These are phyloP conservation scores for Drosophila ambigua DNA, from an alignment of 1,140 invertebrate species.

Conservation along the genomic window DNA sequence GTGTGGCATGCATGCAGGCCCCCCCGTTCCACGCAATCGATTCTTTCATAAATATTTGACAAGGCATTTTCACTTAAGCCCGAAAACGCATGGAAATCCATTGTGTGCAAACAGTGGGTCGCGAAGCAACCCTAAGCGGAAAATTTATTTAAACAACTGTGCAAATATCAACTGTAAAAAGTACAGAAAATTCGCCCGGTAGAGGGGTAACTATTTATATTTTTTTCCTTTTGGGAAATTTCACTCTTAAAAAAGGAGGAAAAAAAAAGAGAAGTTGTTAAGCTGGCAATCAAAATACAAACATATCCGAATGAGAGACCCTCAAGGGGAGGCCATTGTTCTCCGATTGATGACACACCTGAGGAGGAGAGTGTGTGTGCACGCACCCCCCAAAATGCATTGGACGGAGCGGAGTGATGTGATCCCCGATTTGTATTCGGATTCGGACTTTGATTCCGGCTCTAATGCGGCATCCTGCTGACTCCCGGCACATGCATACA, in stretches of 20 bases:
- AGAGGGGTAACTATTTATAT: slow-evolving; percentile 52
- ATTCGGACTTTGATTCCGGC: slow-evolving; percentile 11
- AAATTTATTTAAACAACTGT: slow-evolving; percentile 80
- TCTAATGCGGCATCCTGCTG: slow-evolving; percentile 23
- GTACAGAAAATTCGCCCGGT: background rate
- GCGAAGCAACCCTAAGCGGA: slow-evolving; percentile 53
- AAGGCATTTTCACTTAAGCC: slow-evolving; percentile 65
- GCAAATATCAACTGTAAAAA: slow-evolving; percentile 47
- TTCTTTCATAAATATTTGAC: slow-evolving; percentile 70
- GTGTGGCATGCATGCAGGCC: background rate
- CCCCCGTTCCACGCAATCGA: slow-evolving; percentile 27
- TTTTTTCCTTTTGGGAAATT: slow-evolving; percentile 35
- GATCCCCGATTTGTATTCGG: background rate
- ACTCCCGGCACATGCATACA: slow-evolving; percentile 8
- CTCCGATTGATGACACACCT: slow-evolving; percentile 56
- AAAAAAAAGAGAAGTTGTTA: slow-evolving; percentile 24
- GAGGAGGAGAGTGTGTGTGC: slow-evolving; percentile 16
- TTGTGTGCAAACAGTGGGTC: slow-evolving; percentile 38
- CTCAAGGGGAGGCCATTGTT: slow-evolving; percentile 48
- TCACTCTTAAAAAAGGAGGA: slow-evolving; percentile 36
- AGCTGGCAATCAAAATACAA: slow-evolving; percentile 74
- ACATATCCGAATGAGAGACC: slow-evolving; percentile 13
- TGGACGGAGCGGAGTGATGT: no score
- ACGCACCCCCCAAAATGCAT: no score
- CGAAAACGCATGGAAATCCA: slow-evolving; percentile 32